These are phyloP conservation scores for Ceuthmochares aereus DNA, from an alignment of 2,113 vertebrate genomes.

Conservation along the genomic window DNA sequence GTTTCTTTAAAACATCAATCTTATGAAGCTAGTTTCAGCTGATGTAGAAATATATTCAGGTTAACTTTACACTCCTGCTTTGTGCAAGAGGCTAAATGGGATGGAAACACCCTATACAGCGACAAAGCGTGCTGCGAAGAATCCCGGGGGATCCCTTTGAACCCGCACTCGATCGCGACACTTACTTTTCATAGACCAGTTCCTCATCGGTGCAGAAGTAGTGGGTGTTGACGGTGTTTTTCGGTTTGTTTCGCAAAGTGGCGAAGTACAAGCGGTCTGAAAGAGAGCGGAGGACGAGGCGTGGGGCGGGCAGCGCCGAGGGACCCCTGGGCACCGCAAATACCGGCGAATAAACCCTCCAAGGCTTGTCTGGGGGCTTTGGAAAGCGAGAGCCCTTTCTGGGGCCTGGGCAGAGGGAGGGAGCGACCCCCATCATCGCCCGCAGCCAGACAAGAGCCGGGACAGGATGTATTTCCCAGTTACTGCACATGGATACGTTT, in stretches of 20 bases:
- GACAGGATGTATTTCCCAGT: too few species aligned
- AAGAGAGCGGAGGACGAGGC: background rate
- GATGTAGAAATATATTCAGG: background rate
- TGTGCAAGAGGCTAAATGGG: fast-evolving
- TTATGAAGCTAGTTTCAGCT: background rate
- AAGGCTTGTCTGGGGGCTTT: too few species aligned
- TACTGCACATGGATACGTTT: too few species aligned
- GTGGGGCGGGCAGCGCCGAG: too few species aligned
- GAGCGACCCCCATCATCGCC: too few species aligned
- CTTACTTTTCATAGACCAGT: slow-evolving; percentile 97
- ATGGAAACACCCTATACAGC: fast-evolving
- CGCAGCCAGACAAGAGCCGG: too few species aligned
- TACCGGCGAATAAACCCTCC: too few species aligned
- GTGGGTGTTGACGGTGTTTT: slow-evolving; percentile 93
- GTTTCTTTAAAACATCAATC: background rate
- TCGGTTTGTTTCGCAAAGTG: slow-evolving; percentile 92
- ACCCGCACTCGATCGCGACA: background rate
- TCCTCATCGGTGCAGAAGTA: slow-evolving; percentile 98
- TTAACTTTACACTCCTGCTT: background rate
- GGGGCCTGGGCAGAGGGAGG: too few species aligned
- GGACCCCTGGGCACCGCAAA: too few species aligned
- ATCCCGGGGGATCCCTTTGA: background rate
- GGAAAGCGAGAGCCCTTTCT: too few species aligned
- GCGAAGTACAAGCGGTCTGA: slow-evolving; percentile 95
- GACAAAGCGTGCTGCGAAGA: fast-evolving